These are phyloP conservation scores for Chinchilla lanigera DNA, from an alignment of 2,113 vertebrate genomes.

Conservation along the genomic window DNA sequence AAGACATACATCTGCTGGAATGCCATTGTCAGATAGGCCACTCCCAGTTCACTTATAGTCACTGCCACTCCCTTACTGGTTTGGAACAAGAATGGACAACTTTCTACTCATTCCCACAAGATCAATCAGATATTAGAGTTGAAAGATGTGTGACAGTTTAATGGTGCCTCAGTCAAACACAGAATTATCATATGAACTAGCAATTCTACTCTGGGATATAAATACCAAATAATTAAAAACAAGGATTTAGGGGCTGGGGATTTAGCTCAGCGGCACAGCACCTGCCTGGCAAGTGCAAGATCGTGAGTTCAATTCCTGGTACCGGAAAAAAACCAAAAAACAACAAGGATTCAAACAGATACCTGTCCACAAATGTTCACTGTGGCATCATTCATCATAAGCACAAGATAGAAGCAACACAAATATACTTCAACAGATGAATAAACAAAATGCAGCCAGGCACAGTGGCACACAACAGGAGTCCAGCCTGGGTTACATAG, in stretches of 20 bases:
- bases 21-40: background rate
- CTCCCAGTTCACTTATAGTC: background rate
- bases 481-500: background rate
- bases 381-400: background rate
- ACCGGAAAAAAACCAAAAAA: too few species aligned
- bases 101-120: background rate
- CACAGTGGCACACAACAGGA: background rate
- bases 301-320: too few species aligned
- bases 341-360: background rate
- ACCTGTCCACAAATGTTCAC: background rate
- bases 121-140: background rate
- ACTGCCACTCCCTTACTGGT: background rate
- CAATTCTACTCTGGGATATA: background rate
- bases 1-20: background rate
- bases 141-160: constrained; percentile 15
- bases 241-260: too few species aligned
- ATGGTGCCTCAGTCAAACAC: background rate
- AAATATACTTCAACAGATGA: background rate
- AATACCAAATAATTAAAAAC: background rate
- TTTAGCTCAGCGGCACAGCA: too few species aligned
- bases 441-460: background rate
- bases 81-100: background rate
- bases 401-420: background rate
- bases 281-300: too few species aligned
- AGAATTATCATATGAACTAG: background rate